A percentile compares a stretch with the other conserved stretches of the same genome.
phyloP scores from a whole-genome alignment of 2,888 invertebrate genomes.

The Podabrus alpinus region DNA sequence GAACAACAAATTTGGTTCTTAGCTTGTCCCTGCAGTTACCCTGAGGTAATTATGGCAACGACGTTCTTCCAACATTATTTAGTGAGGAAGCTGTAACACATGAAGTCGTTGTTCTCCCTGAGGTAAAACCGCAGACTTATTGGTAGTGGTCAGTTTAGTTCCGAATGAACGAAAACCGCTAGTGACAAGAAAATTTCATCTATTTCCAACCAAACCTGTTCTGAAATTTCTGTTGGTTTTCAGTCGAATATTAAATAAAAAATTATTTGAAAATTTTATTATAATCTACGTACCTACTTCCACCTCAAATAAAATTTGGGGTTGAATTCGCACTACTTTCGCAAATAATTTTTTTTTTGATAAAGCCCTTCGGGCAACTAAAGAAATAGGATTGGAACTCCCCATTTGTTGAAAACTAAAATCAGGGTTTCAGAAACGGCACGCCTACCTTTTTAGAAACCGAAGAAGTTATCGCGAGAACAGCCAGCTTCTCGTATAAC shows the following conservation, averaged over 20 bases:
- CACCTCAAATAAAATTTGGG: too few relatives aligned
- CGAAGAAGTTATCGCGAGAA: slow-evolving; percentile 10
- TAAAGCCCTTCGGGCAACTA: background rate
- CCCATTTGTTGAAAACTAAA: slow-evolving; percentile 7
- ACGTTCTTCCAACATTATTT: background rate
- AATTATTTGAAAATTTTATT: background rate
- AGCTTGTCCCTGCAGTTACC: background rate
- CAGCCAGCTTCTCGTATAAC: slow-evolving; percentile 14
- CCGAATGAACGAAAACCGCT: background rate
- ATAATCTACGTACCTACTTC: too few relatives aligned
- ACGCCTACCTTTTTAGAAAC: slow-evolving; percentile 20
- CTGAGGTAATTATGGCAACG: too few relatives aligned
- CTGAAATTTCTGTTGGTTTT: too few relatives aligned
- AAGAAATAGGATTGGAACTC: background rate
- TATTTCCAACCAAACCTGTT: too few relatives aligned
- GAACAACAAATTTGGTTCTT: background rate
- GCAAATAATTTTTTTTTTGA: background rate
- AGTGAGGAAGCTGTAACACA: background rate
- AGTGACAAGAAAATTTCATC: too few relatives aligned
- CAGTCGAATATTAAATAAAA: background rate
- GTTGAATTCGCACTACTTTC: too few relatives aligned
- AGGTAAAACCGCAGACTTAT: background rate
- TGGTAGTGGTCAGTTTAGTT: background rate
- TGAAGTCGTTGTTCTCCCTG: background rate
- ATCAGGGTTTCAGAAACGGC: slow-evolving; percentile 4